Conservation (phyloP, 2,888 invertebrate genomes). For the Meteorus cinctellus region DNA sequence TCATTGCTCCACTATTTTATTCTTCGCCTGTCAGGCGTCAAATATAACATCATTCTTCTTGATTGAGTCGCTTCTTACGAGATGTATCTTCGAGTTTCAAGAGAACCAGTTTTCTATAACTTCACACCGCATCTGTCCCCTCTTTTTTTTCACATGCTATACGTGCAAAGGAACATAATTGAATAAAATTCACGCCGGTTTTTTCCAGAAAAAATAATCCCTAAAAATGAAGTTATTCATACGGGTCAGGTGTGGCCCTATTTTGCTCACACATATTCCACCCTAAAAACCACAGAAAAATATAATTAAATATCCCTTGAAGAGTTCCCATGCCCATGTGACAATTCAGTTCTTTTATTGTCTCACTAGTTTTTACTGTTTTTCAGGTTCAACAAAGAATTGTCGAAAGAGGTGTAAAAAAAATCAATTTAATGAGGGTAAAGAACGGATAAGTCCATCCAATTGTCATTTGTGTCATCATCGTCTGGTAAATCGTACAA, state of each 20-base stretch:
- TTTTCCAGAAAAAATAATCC: background rate
- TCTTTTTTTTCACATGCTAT: slow-evolving; percentile 3
- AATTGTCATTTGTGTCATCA: background rate
- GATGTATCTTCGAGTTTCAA: background rate
- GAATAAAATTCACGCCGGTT: slow-evolving; percentile 20
- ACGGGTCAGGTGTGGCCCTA: slow-evolving; percentile 14
- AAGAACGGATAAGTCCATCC: slow-evolving; percentile 8
- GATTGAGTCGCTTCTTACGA: background rate
- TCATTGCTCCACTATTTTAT: background rate
- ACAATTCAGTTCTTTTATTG: background rate
- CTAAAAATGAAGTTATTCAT: slow-evolving; percentile 33
- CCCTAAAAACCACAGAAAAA: background rate
- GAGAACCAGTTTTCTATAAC: slow-evolving; percentile 6
- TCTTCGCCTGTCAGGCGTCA: background rate
- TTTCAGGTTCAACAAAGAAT: slow-evolving; percentile 12
- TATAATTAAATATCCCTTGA: background rate
- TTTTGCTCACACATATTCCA: background rate
- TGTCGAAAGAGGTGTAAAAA: background rate
- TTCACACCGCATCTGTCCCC: slow-evolving; percentile 34
- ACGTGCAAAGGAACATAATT: background rate
- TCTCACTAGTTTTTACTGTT: background rate
- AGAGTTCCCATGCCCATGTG: background rate
- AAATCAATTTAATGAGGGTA: slow-evolving; percentile 7
- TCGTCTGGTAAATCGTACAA: background rate
- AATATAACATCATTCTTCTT: slow-evolving; percentile 11